Conservation (phyloP, 2,888 invertebrate species). For the Habroteleia sp. region DNA sequence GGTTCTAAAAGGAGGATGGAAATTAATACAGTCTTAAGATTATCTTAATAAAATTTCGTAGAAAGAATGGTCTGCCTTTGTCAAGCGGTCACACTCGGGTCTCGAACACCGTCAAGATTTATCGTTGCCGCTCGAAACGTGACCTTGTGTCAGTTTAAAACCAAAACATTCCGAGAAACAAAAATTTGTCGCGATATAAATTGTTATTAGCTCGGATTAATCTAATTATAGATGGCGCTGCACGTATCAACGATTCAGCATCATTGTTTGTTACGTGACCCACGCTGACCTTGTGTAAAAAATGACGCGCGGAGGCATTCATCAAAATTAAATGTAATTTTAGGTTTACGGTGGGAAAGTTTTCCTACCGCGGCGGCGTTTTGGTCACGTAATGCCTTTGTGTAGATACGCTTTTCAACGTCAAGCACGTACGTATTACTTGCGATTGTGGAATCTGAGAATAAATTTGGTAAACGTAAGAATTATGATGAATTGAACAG, state of each 20-base stretch:
- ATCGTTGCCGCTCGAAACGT: slow-evolving; percentile 23
- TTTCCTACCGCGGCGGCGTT: no score
- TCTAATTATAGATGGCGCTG: slow-evolving; percentile 28
- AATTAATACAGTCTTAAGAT: slow-evolving; percentile 37
- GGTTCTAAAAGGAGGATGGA: slow-evolving; percentile 20
- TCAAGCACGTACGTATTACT: no score
- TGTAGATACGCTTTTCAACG: no score
- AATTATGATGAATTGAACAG: no score
- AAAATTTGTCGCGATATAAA: slow-evolving; percentile 2
- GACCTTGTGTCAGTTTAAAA: slow-evolving; percentile 26
- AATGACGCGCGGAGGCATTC: slow-evolving; percentile 6
- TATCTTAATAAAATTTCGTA: slow-evolving; percentile 26
- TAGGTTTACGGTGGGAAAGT: slow-evolving; percentile 13
- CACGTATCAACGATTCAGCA: slow-evolving; percentile 29
- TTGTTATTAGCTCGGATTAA: slow-evolving; percentile 7
- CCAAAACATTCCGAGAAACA: slow-evolving; percentile 30
- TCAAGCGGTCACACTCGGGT: background rate
- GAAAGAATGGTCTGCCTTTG: slow-evolving; percentile 34
- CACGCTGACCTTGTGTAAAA: slow-evolving; percentile 11
- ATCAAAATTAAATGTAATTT: slow-evolving; percentile 33
- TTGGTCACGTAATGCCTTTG: no score
- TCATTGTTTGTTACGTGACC: slow-evolving; percentile 22
- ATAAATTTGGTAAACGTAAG: no score
- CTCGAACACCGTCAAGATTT: slow-evolving; percentile 12
- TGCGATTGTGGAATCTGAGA: no score